Conservation (phyloP, 2,113 vertebrate genomes). For the Actinemys pallida region DNA sequence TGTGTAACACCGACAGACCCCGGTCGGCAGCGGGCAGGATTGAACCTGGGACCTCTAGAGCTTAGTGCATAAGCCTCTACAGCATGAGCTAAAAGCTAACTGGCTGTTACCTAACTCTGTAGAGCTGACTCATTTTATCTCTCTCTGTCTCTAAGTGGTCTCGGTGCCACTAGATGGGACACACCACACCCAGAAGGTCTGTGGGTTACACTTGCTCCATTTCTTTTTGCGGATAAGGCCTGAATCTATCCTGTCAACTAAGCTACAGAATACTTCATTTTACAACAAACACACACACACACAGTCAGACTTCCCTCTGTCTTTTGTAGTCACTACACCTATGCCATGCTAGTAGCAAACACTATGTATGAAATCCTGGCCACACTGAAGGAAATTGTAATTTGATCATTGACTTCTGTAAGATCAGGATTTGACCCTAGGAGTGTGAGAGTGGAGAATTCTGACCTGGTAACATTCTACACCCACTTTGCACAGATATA, state of each 20-base stretch:
- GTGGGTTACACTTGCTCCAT: neutral
- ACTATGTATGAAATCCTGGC: fast-evolving
- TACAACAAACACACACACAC: neutral
- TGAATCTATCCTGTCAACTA: neutral
- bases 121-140: too few species aligned
- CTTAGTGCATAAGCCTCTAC: too few species aligned
- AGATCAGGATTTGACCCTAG: neutral
- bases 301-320: neutral
- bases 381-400: fast-evolving
- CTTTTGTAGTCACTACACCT: neutral
- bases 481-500: neutral
- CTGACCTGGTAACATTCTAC: neutral
- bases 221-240: neutral
- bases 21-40: too few species aligned
- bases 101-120: too few species aligned
- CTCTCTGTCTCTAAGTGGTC: too few species aligned
- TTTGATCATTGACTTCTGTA: neutral
- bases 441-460: neutral
- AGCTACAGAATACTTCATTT: neutral
- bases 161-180: too few species aligned
- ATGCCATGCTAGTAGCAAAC: neutral
- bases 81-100: too few species aligned
- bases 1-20: too few species aligned
- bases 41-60: too few species aligned
- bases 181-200: neutral